These are phyloP conservation scores for Aphelenchoides besseyi DNA, from an alignment of 1,140 invertebrate genomes.

Conservation along the genomic window DNA sequence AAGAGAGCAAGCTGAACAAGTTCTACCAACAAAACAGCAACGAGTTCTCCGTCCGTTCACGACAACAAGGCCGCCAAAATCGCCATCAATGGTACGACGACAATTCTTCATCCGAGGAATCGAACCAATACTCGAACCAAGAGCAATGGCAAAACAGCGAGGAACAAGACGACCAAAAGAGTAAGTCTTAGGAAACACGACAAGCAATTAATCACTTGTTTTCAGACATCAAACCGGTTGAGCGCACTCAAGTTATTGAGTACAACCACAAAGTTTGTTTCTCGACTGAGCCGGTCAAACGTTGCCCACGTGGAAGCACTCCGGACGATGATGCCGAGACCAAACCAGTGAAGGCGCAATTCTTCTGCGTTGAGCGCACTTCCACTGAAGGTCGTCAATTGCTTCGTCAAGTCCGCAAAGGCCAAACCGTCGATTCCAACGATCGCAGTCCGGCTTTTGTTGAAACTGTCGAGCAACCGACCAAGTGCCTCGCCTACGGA, in stretches of 20 bases:
- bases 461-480: too few relatives aligned
- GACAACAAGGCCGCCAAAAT: not conserved
- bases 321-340: not conserved
- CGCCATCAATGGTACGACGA: not conserved
- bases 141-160: too few relatives aligned
- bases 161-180: not conserved
- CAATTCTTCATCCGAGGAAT: not conserved
- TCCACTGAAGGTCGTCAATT: too few relatives aligned
- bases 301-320: conserved; percentile 15
- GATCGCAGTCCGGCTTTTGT: too few relatives aligned
- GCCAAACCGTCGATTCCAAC: too few relatives aligned
- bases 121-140: not conserved
- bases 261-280: conserved; percentile 38
- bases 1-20: conserved; percentile 10
- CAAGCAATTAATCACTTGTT: not conserved
- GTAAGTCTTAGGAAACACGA: not conserved
- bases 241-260: conserved; percentile 1
- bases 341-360: too few relatives aligned
- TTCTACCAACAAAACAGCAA: not conserved
- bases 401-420: not conserved
- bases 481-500: too few relatives aligned
- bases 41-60: not conserved
- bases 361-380: too few relatives aligned
- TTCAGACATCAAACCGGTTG: not conserved
- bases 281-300: conserved; percentile 23